Conservation (phyloP, 2,888 invertebrate genomes). For the Drosophila tripunctata region DNA sequence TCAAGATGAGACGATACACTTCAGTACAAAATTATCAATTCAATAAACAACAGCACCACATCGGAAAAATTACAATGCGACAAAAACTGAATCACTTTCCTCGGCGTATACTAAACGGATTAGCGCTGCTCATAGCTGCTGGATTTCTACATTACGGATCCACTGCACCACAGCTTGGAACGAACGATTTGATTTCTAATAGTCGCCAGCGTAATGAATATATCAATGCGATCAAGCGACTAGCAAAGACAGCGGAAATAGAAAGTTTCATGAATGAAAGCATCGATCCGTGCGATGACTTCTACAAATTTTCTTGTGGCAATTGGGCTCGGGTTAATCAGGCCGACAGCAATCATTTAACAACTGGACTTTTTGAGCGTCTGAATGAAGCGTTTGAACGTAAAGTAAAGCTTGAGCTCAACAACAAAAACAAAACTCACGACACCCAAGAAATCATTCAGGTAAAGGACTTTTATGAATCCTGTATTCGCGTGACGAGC, state of each 20-base stretch:
- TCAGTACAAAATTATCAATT: constrained; percentile 17
- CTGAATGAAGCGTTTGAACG: constrained; percentile 61
- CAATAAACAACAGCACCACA: constrained; percentile 13
- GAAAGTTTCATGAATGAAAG: constrained; percentile 69
- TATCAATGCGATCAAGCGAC: constrained; percentile 44
- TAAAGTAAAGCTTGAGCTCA: constrained; percentile 62
- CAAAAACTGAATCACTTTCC: constrained; percentile 5
- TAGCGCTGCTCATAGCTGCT: constrained; percentile 6
- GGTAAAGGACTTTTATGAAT: constrained; percentile 79
- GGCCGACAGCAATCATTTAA: constrained; percentile 47
- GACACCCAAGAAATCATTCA: constrained; percentile 69
- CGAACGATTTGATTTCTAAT: constrained; percentile 7
- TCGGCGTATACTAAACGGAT: constrained; percentile 8
- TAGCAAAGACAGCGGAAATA: constrained; percentile 73
- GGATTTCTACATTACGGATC: neutral
- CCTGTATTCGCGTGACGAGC: constrained; percentile 58
- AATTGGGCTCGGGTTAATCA: constrained; percentile 71
- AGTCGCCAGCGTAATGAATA: neutral
- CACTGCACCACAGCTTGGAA: constrained; percentile 1
- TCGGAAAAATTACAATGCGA: neutral
- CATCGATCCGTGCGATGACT: constrained; percentile 78
- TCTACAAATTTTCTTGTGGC: constrained; percentile 82
- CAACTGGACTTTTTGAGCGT: constrained; percentile 75
- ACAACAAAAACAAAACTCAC: constrained; percentile 9
- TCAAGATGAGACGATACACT: too few relatives aligned